Conservation (phyloP, 2,113 vertebrate species). For the Speoplatyrhinus poulsoni region DNA sequence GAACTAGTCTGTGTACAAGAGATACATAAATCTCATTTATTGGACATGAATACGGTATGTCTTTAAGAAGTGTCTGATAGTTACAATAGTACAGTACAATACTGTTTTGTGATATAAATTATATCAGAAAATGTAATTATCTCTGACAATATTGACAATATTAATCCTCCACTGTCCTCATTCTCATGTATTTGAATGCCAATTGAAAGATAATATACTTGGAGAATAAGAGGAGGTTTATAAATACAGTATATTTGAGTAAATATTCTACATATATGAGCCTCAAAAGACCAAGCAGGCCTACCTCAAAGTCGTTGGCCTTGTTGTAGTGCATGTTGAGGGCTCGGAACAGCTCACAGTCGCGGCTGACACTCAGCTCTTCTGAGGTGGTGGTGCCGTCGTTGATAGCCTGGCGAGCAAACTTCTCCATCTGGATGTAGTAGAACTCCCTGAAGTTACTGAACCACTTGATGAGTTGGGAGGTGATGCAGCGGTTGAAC, state of each 20-base stretch:
- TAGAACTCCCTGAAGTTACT: constrained; percentile 99
- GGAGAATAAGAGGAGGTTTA: too few relatives aligned
- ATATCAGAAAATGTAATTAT: too few relatives aligned
- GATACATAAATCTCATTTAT: constrained; percentile 3
- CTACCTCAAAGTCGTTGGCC: constrained; percentile 99
- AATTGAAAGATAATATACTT: too few relatives aligned
- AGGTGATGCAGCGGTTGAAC: constrained; percentile 99
- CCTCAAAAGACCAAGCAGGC: constrained; percentile 16
- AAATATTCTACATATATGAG: background rate
- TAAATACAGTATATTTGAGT: background rate
- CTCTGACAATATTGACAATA: too few relatives aligned
- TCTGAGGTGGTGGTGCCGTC: constrained; percentile 90
- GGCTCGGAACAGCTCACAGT: constrained; percentile 96
- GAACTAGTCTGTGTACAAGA: constrained; percentile 52
- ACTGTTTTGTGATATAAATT: too few relatives aligned
- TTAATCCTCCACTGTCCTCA: too few relatives aligned
- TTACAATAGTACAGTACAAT: too few relatives aligned
- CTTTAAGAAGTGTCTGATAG: too few relatives aligned
- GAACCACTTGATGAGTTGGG: constrained; percentile 99
- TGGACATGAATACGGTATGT: background rate
- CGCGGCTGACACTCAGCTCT: constrained; percentile 92
- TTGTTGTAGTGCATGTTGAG: constrained; percentile 99
- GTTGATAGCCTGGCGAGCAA: constrained; percentile 95
- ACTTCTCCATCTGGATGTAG: constrained; percentile 99
- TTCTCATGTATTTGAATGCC: too few relatives aligned